Conservation (phyloP, 2,113 vertebrate genomes). For the Protobothrops mucrosquamatus region DNA sequence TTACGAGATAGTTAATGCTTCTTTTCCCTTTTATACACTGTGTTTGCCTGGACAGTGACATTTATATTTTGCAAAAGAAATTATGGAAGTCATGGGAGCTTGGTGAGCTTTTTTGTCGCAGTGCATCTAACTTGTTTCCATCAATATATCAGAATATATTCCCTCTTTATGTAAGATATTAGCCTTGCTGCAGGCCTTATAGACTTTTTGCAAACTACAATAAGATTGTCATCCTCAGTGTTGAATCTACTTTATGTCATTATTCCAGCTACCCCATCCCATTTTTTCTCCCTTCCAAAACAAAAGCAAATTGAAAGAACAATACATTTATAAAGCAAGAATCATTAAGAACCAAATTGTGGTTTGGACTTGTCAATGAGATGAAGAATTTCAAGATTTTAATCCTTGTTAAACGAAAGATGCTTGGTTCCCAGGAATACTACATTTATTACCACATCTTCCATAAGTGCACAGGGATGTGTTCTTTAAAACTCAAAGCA, state of each 20-base stretch:
- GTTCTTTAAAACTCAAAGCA: not conserved
- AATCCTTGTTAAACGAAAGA: not conserved
- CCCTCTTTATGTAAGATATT: not conserved
- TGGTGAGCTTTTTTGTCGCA: not conserved
- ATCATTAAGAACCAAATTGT: not conserved
- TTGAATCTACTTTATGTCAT: not conserved
- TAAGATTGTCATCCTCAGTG: not conserved
- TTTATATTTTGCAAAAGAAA: slow-evolving; percentile 43
- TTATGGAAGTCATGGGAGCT: slow-evolving; percentile 8
- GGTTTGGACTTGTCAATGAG: not conserved
- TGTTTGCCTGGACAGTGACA: slow-evolving; percentile 38
- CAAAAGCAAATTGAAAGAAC: not conserved
- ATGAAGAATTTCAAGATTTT: not conserved
- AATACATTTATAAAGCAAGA: not conserved
- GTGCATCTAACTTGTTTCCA: slow-evolving; percentile 15
- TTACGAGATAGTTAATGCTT: slow-evolving; percentile 43
- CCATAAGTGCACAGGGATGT: too few relatives aligned
- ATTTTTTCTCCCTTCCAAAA: not conserved
- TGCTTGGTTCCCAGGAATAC: not conserved
- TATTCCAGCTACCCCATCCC: not conserved
- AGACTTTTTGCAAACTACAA: not conserved
- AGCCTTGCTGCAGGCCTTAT: not conserved
- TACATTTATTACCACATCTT: not conserved
- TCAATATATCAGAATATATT: not conserved
- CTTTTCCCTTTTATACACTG: slow-evolving; percentile 45